Evolutionary conservation across 2,888 invertebrate genomes (phyloP).

Genomic region (Epinotia ramella): DNA sequence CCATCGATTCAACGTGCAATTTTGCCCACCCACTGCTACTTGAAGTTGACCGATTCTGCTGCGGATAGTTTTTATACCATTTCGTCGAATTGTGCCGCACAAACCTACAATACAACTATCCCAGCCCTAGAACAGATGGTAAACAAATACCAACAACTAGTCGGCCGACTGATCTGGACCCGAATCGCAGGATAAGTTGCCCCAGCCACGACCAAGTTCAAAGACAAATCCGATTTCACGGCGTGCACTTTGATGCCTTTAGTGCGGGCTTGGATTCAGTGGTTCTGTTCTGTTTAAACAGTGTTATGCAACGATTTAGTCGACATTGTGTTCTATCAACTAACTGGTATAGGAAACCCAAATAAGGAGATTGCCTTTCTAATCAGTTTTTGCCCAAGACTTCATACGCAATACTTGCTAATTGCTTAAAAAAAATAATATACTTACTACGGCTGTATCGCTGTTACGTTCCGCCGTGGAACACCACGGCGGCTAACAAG

Average conservation of each 20-base stretch:
- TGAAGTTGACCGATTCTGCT: neutral
- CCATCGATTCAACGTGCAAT: neutral
- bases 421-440: too few relatives aligned
- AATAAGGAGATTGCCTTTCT: neutral
- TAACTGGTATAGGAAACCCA: neutral
- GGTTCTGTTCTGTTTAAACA: slow-evolving; percentile 1
- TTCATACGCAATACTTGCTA: too few relatives aligned
- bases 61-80: neutral
- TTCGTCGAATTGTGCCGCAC: neutral
- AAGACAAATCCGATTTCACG: slow-evolving; percentile 41
- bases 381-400: too few relatives aligned
- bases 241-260: slow-evolving; percentile 34
- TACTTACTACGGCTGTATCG: too few relatives aligned
- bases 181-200: slow-evolving; percentile 5
- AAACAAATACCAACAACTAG: slow-evolving; percentile 12
- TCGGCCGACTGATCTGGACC: slow-evolving; percentile 12
- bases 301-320: neutral
- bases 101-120: neutral
- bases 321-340: neutral
- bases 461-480: too few relatives aligned
- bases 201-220: slow-evolving; percentile 18
- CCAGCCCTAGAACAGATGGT: slow-evolving; percentile 2
- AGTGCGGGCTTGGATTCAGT: neutral
- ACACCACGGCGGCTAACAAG: too few relatives aligned
- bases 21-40: too few relatives aligned